Conservation (phyloP, 1,140 invertebrate species). For the Oedothorax gibbosus region DNA sequence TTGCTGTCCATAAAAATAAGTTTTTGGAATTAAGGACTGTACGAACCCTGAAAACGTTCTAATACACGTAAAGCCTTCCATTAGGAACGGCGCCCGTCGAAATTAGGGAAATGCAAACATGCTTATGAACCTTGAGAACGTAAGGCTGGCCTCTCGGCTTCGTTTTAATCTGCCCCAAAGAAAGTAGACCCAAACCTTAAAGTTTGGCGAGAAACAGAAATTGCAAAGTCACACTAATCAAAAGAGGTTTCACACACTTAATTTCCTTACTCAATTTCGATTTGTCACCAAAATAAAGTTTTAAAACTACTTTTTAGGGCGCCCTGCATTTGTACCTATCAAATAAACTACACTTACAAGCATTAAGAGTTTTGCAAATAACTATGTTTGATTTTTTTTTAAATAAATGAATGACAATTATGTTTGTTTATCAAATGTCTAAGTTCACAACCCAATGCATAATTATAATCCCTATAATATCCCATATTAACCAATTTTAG, state of each 20-base stretch:
- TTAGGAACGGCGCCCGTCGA: constrained; percentile 17
- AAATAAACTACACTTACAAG: too few species aligned
- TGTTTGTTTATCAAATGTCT: background rate
- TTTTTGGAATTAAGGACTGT: background rate
- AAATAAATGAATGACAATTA: background rate
- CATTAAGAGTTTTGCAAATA: background rate
- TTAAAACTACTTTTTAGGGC: too few species aligned
- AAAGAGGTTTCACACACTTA: background rate
- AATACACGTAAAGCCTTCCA: constrained; percentile 13
- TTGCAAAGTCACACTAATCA: background rate
- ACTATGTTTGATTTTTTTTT: background rate
- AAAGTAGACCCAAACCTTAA: background rate
- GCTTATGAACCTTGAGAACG: constrained; percentile 54
- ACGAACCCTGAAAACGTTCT: background rate
- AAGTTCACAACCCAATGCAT: background rate
- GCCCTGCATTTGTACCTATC: too few species aligned
- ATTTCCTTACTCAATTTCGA: background rate
- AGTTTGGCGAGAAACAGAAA: background rate
- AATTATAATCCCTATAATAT: too few species aligned
- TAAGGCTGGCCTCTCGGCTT: constrained; percentile 37
- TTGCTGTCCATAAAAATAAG: background rate
- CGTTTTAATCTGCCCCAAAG: too few species aligned
- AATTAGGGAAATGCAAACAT: constrained; percentile 51
- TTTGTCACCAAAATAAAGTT: too few species aligned
- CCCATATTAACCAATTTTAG: too few species aligned